Base-by-base conservation (phyloP, 2,797 vertebrate genomes). In the Enoplosus armatus region DNA sequence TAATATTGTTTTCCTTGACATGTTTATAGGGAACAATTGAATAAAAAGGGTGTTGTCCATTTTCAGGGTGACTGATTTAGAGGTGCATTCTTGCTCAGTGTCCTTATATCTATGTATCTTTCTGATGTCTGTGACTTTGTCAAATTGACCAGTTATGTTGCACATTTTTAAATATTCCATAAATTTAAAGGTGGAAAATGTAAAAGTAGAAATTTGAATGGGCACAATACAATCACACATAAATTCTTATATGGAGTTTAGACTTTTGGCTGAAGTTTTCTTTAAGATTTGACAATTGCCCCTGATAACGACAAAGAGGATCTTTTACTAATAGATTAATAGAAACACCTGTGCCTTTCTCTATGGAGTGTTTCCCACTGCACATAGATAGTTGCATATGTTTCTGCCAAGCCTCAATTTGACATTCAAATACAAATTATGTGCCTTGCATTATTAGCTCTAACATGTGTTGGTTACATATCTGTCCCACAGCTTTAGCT, bases 11-110 rank as follows among this genome's bases (percentile, higher is more conserved):
- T 69, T 64, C 31, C 7, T 47, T 37, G 35, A 76, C 20, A 47
- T 66, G 8, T 70, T 54, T 66, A 56, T 59, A 27, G 79, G 75
- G 73, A 82, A 80, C 82, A 83, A 80, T 9, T 45, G 8, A 75
- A 85, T 80, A 71, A 75, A 82, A 43, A 5, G 7, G 0, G 4
- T 76, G 53, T 56, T 71, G 11, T 41, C 35, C 10, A 33, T 55
- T 85, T 75, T 60, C 26, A 68, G 11, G 9, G 11, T 48, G 48
- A 47, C 16, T 53, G 24, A 61, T 63, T 41, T 65, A 41, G n/a
- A 63, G 54, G 22, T 47, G 26, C 26, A 41, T 5, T 48, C 9
- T 55, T 60, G 18, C 39, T 64, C 15, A 26, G 15, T 58, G 35
- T 60, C 26, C 45, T 48, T 31, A 18, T 56, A n/a, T 31, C 1